A percentile compares a stretch with the other conserved stretches of the same genome.
Evolutionary conservation across 1,140 invertebrate species (phyloP).

Genomic region (Drosophila pruinosa): DNA sequence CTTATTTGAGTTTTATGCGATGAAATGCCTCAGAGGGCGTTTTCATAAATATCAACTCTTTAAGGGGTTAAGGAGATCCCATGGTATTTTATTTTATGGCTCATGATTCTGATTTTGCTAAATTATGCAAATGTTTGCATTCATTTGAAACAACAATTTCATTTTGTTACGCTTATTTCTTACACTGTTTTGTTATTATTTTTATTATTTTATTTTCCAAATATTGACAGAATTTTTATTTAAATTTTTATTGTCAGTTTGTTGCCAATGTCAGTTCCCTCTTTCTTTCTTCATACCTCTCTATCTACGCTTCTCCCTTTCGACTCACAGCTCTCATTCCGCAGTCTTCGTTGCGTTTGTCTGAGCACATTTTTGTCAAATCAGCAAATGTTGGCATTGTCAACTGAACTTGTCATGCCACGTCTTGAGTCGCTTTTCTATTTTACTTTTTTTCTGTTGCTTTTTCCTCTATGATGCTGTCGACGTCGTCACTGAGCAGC

Average conservation of each 20-base stretch:
- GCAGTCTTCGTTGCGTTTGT: neutral
- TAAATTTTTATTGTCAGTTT: constrained; percentile 66
- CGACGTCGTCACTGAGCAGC: constrained; percentile 54
- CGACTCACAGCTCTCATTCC: neutral
- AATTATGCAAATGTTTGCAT: constrained; percentile 78
- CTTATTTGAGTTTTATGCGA: constrained; percentile 7
- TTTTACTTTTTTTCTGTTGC: constrained; percentile 15
- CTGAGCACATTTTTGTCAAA: constrained; percentile 69
- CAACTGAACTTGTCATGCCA: constrained; percentile 54
- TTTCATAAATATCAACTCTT: constrained; percentile 3
- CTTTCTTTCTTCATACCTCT: too few relatives aligned
- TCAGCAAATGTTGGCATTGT: constrained; percentile 79
- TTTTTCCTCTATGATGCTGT: constrained; percentile 20
- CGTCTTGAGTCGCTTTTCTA: constrained; percentile 35
- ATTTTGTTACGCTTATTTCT: constrained; percentile 47
- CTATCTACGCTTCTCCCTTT: neutral
- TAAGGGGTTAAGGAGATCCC: constrained; percentile 44
- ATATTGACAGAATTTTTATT: constrained; percentile 78
- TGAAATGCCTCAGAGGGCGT: neutral
- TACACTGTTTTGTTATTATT: constrained; percentile 20
- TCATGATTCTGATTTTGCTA: constrained; percentile 61
- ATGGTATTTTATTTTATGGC: constrained; percentile 56
- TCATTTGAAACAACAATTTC: constrained; percentile 71
- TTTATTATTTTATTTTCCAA: constrained; percentile 44
- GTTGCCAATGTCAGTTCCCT: constrained; percentile 63